Evolutionary conservation across 1,140 invertebrate species (phyloP).

Genomic region (Alviniconcha marisindica): DNA sequence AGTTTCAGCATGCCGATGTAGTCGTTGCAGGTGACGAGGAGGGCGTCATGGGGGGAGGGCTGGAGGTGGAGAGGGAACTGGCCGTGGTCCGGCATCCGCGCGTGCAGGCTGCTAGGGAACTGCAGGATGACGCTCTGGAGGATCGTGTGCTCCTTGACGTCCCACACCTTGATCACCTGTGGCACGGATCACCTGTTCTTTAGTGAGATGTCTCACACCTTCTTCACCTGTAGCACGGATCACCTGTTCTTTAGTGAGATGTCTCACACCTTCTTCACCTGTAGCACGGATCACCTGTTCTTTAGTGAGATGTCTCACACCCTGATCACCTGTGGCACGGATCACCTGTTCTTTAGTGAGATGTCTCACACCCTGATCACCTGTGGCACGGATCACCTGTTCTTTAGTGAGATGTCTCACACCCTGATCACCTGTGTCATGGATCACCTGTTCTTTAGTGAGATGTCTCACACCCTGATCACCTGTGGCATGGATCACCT

Average conservation of each 20-base stretch:
- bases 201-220: too few species aligned
- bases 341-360: too few species aligned
- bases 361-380: too few species aligned
- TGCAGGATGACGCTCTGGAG: conserved; percentile 74
- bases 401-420: not conserved
- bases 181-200: not conserved
- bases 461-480: conserved; percentile 75
- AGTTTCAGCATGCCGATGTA: conserved; percentile 72
- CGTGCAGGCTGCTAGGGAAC: conserved; percentile 73
- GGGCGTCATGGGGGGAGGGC: conserved; percentile 61
- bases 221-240: not conserved
- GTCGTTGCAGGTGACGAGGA: conserved; percentile 75
- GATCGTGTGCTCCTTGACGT: conserved; percentile 73
- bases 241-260: not conserved
- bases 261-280: not conserved
- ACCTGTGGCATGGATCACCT: conserved; percentile 63
- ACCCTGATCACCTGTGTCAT: not conserved
- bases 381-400: not conserved
- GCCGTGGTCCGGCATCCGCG: conserved; percentile 74
- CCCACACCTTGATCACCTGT: conserved; percentile 76
- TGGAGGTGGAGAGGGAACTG: conserved; percentile 72
- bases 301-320: conserved; percentile 75
- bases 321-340: conserved; percentile 69
- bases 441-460: conserved; percentile 71
- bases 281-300: conserved; percentile 67